Percentiles rank a stretch among this genome's conserved stretches.
Conservation (phyloP, 2,888 invertebrate species). For the Lutraria lutraria region DNA sequence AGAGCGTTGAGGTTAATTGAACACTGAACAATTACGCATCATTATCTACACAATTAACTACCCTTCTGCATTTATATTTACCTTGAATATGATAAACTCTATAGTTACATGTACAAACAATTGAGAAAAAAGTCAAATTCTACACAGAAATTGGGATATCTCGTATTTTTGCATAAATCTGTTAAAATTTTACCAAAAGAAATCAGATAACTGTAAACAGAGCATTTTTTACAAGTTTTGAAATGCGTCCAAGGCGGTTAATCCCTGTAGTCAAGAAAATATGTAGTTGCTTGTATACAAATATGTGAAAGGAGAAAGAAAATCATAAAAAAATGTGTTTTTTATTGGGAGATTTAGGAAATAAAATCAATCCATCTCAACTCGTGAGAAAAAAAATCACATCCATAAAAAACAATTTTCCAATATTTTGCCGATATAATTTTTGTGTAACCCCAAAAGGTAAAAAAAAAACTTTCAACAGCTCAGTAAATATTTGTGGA, state of each 20-base stretch:
- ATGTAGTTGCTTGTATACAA: constrained; percentile 43
- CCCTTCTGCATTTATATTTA: no score
- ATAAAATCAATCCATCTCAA: constrained; percentile 28
- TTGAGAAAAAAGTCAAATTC: background rate
- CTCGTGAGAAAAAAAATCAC: constrained; percentile 31
- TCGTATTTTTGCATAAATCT: background rate
- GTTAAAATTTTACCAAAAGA: background rate
- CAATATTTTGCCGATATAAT: background rate
- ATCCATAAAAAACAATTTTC: constrained; percentile 8
- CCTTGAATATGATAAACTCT: no score
- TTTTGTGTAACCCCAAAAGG: background rate
- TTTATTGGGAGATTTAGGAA: constrained; percentile 44
- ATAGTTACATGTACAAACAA: no score
- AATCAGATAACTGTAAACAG: background rate
- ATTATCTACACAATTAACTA: no score
- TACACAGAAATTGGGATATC: background rate
- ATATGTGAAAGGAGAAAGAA: constrained; percentile 31
- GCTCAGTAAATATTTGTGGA: constrained; percentile 4
- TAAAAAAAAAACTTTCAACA: constrained; percentile 4
- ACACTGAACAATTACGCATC: background rate
- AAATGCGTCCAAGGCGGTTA: constrained; percentile 56
- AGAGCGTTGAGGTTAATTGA: background rate
- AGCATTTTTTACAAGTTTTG: constrained; percentile 34
- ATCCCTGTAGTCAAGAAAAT: constrained; percentile 42
- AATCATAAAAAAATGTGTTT: constrained; percentile 30